phyloP scores from a whole-genome alignment of 2,113 vertebrate genomes.

The Hymenochirus boettgeri region DNA sequence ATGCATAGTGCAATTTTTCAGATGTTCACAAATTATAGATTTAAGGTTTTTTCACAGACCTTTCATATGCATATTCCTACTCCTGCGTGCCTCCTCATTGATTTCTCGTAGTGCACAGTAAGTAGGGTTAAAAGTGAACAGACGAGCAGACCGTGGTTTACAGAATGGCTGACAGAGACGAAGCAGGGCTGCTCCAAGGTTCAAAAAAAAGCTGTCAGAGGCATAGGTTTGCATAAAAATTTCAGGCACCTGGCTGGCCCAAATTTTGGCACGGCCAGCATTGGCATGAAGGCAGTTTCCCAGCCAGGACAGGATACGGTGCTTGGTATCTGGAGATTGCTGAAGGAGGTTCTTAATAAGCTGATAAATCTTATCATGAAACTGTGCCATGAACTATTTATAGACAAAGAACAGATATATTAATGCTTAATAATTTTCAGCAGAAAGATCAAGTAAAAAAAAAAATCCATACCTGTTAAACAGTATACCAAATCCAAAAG shows the following conservation, averaged over 20 bases:
- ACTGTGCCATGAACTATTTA: constrained; percentile 86
- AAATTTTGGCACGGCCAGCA: constrained; percentile 88
- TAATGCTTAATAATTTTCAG: not conserved
- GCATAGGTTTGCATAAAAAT: constrained; percentile 96
- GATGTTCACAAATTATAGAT: too few relatives aligned
- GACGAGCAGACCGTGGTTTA: constrained; percentile 78
- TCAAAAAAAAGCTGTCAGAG: constrained; percentile 93
- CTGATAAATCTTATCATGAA: constrained; percentile 93
- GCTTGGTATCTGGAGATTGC: constrained; percentile 83
- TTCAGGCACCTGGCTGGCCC: constrained; percentile 98
- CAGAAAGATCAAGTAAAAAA: not conserved
- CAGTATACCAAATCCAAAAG: not conserved
- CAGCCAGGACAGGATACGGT: constrained; percentile 89
- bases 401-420: not conserved
- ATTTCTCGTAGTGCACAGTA: constrained; percentile 90
- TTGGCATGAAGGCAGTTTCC: constrained; percentile 92
- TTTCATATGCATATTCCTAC: constrained; percentile 85
- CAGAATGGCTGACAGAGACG: constrained; percentile 98
- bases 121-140: constrained; percentile 91
- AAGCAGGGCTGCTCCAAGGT: constrained; percentile 85
- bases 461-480: too few relatives aligned
- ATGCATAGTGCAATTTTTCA: too few relatives aligned
- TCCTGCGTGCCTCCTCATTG: constrained; percentile 85
- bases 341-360: constrained; percentile 91
- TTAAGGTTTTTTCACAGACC: constrained; percentile 56